phyloP scores from a whole-genome alignment of 2,113 vertebrate species.

The Loxodonta africana region DNA sequence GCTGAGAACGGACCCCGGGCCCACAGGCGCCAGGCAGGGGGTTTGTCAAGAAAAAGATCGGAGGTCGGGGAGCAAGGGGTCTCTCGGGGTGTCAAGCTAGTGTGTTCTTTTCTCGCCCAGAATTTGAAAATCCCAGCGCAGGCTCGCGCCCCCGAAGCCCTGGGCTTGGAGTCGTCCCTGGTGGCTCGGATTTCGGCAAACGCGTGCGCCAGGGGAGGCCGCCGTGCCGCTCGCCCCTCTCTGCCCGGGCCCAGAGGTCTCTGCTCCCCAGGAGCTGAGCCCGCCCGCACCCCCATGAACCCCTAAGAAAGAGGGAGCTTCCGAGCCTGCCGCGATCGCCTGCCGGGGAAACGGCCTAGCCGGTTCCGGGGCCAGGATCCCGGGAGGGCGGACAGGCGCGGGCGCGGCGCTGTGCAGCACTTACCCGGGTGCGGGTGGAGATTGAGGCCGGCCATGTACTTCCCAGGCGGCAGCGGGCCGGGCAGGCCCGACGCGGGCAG shows the following conservation, averaged over 20 bases:
- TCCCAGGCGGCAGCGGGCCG: conserved; percentile 93
- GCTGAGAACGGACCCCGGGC: background rate
- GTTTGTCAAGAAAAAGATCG: background rate
- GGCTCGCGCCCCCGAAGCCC: background rate
- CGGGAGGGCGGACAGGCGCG: background rate
- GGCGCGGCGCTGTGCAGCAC: conserved; percentile 72
- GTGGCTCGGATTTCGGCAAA: background rate
- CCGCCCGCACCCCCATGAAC: background rate
- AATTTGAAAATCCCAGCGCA: background rate
- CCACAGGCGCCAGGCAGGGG: background rate
- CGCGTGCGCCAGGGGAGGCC: background rate
- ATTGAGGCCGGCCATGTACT: conserved; percentile 95
- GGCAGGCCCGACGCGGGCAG: conserved; percentile 93
- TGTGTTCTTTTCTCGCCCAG: background rate
- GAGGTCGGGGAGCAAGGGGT: background rate
- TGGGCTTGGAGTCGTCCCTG: background rate
- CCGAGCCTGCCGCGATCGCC: background rate
- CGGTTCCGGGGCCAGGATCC: background rate
- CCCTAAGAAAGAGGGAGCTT: background rate
- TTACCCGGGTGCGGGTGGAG: conserved; percentile 96
- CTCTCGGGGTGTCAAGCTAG: background rate
- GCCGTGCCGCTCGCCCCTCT: background rate
- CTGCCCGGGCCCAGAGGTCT: background rate
- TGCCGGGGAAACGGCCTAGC: background rate
- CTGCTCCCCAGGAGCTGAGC: background rate